phyloP scores from a whole-genome alignment of 2,888 invertebrate genomes.

The Steinernema hermaphroditum region DNA sequence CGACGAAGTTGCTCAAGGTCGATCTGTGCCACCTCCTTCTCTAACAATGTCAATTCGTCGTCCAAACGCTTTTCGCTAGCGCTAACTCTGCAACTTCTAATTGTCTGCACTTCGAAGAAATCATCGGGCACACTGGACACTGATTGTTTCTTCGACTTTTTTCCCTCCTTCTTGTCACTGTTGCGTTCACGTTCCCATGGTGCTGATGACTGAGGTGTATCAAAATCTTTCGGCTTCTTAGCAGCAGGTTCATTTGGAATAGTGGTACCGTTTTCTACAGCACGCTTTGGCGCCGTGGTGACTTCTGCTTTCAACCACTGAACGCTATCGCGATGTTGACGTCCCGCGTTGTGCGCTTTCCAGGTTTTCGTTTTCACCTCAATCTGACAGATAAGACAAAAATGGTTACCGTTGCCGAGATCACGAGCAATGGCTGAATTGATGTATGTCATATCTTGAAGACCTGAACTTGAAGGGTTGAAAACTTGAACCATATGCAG shows the following conservation, averaged over 20 bases:
- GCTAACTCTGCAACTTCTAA: neutral
- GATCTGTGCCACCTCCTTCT: slow-evolving; percentile 7
- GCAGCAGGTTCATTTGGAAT: neutral
- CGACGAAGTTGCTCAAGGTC: neutral
- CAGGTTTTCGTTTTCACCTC: slow-evolving; percentile 10
- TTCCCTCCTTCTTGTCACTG: neutral
- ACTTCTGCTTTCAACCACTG: neutral
- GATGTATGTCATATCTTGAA: neutral
- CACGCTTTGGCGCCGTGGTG: neutral
- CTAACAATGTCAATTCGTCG: slow-evolving; percentile 4
- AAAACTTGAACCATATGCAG: too few relatives aligned
- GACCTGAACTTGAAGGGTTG: too few relatives aligned
- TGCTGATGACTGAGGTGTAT: neutral
- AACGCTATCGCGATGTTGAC: slow-evolving; percentile 18
- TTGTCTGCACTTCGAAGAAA: slow-evolving; percentile 5
- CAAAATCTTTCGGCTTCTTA: slow-evolving; percentile 10
- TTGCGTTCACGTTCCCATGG: slow-evolving; percentile 10
- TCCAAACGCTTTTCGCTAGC: slow-evolving; percentile 12
- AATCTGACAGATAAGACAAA: slow-evolving; percentile 6
- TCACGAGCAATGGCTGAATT: slow-evolving; percentile 20
- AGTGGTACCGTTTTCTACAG: neutral
- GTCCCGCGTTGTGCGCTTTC: slow-evolving; percentile 1
- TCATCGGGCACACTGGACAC: slow-evolving; percentile 1
- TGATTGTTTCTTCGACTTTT: neutral
- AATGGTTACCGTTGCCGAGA: slow-evolving; percentile 15